phyloP scores from a whole-genome alignment of 2,113 vertebrate genomes.

The Caretta caretta region DNA sequence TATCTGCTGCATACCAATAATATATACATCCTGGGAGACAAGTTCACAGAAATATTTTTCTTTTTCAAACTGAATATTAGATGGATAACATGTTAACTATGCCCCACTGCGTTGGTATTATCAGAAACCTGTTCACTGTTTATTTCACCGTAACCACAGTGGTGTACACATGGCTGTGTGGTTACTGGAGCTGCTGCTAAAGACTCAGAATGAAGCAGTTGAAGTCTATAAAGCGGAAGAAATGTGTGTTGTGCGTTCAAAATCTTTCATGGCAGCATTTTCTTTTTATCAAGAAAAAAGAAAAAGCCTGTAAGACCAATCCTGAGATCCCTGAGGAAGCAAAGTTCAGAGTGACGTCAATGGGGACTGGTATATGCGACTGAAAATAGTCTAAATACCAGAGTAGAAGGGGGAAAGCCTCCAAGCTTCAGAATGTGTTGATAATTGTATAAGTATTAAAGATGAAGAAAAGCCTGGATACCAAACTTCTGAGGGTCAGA shows the following conservation, averaged over 20 bases:
- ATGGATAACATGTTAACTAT: not conserved
- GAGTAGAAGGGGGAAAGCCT: not conserved
- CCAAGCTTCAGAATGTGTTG: constrained; percentile 13
- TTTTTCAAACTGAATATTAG: not conserved
- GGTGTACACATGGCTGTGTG: not conserved
- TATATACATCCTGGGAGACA: not conserved
- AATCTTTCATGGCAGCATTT: constrained; percentile 3
- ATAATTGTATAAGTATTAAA: not conserved
- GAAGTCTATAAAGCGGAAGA: not conserved
- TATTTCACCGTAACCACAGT: not conserved
- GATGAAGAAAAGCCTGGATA: not conserved
- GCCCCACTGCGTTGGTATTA: not conserved
- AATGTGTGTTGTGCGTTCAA: not conserved
- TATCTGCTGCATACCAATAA: not conserved
- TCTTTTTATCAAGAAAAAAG: not conserved
- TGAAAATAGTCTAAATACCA: not conserved
- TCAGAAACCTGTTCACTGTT: not conserved
- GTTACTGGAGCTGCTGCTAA: not conserved
- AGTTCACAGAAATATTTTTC: not conserved
- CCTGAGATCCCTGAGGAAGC: not conserved
- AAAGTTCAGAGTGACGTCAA: constrained; percentile 48
- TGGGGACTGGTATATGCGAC: not conserved
- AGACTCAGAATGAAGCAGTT: not conserved
- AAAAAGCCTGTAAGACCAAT: not conserved
- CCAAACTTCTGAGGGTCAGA: not conserved